phyloP scores from a whole-genome alignment of 2,888 invertebrate species.

The Athalia cordata region DNA sequence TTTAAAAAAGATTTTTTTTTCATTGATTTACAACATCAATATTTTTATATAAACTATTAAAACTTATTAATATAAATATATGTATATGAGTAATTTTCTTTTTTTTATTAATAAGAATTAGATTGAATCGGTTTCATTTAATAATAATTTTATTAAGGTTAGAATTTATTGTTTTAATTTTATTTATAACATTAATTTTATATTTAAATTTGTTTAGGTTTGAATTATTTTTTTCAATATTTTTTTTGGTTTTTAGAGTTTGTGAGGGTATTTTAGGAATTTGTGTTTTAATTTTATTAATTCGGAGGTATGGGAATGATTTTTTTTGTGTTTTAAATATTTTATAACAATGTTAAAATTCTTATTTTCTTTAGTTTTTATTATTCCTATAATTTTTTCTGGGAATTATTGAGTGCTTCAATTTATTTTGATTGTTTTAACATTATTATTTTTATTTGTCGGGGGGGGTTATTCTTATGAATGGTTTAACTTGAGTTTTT shows the following conservation, averaged over 20 bases:
- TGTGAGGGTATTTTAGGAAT: conserved; percentile 81
- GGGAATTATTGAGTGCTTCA: conserved; percentile 76
- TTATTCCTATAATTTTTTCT: conserved; percentile 76
- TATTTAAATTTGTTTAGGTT: conserved; percentile 73
- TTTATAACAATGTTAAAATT: conserved; percentile 78
- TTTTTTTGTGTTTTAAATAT: conserved; percentile 78
- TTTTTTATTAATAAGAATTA: conserved; percentile 75
- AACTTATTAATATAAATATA: conserved; percentile 76
- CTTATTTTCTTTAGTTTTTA: conserved; percentile 74
- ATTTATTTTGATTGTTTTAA: conserved; percentile 73
- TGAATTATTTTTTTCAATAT: conserved; percentile 77
- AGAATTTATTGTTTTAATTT: conserved; percentile 78
- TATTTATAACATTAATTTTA: conserved; percentile 76
- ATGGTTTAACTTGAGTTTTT: conserved; percentile 33
- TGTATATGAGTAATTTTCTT: conserved; percentile 67
- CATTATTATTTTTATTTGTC: conserved; percentile 71
- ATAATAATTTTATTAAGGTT: conserved; percentile 78
- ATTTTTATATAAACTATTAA: conserved; percentile 81
- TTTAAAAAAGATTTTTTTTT: conserved; percentile 77
- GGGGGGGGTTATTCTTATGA: conserved; percentile 49
- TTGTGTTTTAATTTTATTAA: conserved; percentile 78
- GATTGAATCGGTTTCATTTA: conserved; percentile 78
- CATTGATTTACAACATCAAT: conserved; percentile 82
- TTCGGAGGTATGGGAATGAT: conserved; percentile 80
- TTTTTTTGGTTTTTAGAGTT: conserved; percentile 79